phyloP scores from a whole-genome alignment of 2,888 invertebrate species.

The Diarsia dahlii region DNA sequence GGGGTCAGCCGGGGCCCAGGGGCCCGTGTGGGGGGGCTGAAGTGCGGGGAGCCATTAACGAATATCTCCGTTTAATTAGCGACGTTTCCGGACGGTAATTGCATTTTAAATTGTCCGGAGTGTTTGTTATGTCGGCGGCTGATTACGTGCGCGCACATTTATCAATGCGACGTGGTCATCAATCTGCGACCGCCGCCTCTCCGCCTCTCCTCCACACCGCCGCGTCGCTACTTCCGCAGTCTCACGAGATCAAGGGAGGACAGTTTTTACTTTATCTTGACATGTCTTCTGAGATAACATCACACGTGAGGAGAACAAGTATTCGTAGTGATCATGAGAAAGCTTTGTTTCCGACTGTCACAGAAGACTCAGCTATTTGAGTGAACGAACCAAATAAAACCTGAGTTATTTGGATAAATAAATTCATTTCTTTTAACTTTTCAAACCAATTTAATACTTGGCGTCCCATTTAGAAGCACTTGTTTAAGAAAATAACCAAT shows the following conservation, averaged over 20 bases:
- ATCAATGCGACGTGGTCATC: slow-evolving; percentile 58
- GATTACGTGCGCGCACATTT: slow-evolving; percentile 54
- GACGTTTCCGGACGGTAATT: slow-evolving; percentile 79
- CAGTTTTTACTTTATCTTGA: slow-evolving; percentile 18
- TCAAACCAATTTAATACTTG: not conserved
- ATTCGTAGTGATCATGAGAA: not conserved
- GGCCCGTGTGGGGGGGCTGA: slow-evolving; percentile 3
- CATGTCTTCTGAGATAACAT: slow-evolving; percentile 1
- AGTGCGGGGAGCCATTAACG: slow-evolving; percentile 71
- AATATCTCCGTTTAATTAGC: slow-evolving; percentile 84
- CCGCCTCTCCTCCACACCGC: not conserved
- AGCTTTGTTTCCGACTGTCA: not conserved
- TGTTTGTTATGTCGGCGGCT: slow-evolving; percentile 62
- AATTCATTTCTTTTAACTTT: not conserved
- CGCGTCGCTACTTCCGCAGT: not conserved
- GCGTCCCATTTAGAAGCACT: not conserved
- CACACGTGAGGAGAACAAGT: not conserved
- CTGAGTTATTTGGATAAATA: not conserved
- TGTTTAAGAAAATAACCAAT: slow-evolving; percentile 24
- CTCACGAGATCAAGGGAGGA: slow-evolving; percentile 15
- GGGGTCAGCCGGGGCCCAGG: slow-evolving; percentile 46
- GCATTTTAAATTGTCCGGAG: slow-evolving; percentile 80
- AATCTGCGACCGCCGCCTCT: slow-evolving; percentile 36
- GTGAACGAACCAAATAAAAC: not conserved
- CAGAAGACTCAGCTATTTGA: not conserved